Percentiles rank a stretch among this genome's conserved stretches.
Evolutionary conservation across 2,113 vertebrate genomes (phyloP).

Genomic region (Takifugu flavidus): DNA sequence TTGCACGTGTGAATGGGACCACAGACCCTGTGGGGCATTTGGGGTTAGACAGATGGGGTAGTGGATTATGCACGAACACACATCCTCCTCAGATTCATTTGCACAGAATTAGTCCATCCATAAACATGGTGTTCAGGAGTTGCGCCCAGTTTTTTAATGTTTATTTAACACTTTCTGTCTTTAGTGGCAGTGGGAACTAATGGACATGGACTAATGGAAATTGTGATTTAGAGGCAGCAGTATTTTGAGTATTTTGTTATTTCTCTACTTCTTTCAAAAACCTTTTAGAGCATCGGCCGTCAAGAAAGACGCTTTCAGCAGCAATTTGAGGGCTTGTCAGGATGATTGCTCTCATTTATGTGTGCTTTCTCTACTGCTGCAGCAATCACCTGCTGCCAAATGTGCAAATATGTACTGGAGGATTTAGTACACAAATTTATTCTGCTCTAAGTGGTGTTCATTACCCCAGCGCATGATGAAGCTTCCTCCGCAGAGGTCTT

Average conservation of each 20-base stretch:
- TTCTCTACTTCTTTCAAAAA: constrained; percentile 1
- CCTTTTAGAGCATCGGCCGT: constrained; percentile 7
- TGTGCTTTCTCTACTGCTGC: constrained; percentile 7
- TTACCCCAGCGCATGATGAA: neutral
- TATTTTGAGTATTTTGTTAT: constrained; percentile 3
- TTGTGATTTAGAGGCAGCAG: neutral
- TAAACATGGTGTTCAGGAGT: constrained; percentile 25
- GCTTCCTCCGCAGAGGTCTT: constrained; percentile 4
- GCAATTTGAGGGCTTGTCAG: constrained; percentile 12
- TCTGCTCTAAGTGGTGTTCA: neutral
- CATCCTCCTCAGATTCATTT: constrained; percentile 3
- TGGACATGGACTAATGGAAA: neutral
- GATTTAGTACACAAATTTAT: neutral
- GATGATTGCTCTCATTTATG: constrained; percentile 23
- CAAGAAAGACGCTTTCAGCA: constrained; percentile 21
- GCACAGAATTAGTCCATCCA: constrained; percentile 25
- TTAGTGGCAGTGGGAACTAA: neutral
- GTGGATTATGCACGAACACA: constrained; percentile 23
- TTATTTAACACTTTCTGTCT: neutral
- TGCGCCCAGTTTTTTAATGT: constrained; percentile 5
- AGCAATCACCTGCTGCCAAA: constrained; percentile 17
- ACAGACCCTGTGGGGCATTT: neutral
- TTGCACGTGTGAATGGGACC: constrained; percentile 6
- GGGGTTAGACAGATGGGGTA: constrained; percentile 16
- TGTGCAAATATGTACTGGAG: neutral